Conservation (phyloP, 2,797 vertebrate species). For the Acridotheres tristis region DNA sequence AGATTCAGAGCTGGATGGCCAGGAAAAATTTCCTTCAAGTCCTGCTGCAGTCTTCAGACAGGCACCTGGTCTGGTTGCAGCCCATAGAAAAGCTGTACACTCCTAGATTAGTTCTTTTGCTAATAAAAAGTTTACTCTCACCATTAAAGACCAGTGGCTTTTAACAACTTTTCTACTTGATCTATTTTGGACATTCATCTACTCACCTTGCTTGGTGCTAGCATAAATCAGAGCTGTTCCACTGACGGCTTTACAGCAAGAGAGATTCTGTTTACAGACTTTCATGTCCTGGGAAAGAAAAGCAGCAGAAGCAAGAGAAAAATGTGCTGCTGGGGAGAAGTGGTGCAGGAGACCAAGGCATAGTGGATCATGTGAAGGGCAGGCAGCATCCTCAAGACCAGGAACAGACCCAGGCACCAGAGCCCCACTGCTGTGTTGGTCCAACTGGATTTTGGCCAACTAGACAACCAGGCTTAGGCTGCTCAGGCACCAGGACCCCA, state of each 20-base stretch:
- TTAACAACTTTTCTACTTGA: constrained; percentile 13
- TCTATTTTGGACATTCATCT: constrained; percentile 19
- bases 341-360: background rate
- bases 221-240: constrained; percentile 33
- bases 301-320: background rate
- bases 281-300: background rate
- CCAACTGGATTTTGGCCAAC: background rate
- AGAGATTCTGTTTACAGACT: background rate
- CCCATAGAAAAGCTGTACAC: fast-evolving
- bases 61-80: background rate
- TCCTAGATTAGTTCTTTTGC: background rate
- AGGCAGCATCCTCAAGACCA: background rate
- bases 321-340: background rate
- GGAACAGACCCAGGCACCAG: background rate
- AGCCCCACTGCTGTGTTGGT: background rate
- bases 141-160: background rate
- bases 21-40: background rate
- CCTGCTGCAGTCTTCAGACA: background rate
- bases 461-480: background rate
- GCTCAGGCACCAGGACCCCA: background rate
- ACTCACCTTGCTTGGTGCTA: background rate
- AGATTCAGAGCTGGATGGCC: background rate
- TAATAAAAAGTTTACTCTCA: background rate
- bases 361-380: background rate
- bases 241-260: constrained; percentile 4